Conservation (phyloP, 2,797 vertebrate species). For the Heteromormyrus szaboi region DNA sequence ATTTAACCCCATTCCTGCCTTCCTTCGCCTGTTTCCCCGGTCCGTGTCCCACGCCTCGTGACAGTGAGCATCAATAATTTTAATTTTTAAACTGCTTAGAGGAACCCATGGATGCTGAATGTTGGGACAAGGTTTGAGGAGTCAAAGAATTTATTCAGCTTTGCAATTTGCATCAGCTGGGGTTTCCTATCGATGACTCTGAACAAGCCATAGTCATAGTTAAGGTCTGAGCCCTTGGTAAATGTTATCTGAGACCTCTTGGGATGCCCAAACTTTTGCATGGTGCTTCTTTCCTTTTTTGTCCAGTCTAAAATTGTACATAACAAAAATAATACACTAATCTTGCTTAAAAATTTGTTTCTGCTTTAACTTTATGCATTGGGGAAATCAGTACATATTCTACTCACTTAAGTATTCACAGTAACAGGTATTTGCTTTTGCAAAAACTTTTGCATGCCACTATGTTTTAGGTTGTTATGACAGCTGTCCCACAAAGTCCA, state of each 20-base stretch:
- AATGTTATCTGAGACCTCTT: neutral
- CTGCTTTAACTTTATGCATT: neutral
- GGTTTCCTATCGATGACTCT: neutral
- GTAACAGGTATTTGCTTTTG: neutral
- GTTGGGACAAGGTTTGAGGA: too few species aligned
- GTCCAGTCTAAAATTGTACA: neutral
- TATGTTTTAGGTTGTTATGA: neutral
- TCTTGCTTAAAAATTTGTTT: neutral
- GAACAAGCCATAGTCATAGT: neutral
- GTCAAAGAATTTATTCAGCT: too few species aligned
- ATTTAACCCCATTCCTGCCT: too few species aligned
- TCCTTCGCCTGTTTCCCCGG: too few species aligned
- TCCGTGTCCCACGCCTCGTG: too few species aligned
- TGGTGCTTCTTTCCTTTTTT: neutral
- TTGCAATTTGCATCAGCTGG: neutral
- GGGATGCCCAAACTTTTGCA: neutral
- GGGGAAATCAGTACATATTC: neutral
- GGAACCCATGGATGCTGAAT: too few species aligned
- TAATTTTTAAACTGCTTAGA: too few species aligned
- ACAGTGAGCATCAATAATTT: too few species aligned
- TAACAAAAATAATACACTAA: neutral
- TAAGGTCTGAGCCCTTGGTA: neutral
- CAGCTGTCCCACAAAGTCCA: neutral
- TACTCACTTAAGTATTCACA: neutral
- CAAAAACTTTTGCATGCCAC: neutral